Conservation (phyloP, 1,140 invertebrate genomes). For the Stenopsyche tienmushanensis region DNA sequence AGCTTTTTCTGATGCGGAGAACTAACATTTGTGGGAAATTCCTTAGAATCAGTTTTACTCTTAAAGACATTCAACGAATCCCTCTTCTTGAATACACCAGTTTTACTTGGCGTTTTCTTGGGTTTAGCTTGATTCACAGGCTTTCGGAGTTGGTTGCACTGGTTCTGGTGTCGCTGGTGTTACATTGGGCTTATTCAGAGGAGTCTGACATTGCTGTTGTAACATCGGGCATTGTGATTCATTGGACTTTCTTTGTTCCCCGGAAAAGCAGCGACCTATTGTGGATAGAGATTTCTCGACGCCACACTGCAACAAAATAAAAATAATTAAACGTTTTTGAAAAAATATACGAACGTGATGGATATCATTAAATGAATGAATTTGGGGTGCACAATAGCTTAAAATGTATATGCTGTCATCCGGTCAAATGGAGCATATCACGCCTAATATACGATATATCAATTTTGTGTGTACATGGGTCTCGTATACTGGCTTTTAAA, state of each 20-base stretch:
- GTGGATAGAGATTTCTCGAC: slow-evolving; percentile 56
- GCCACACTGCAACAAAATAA: slow-evolving; percentile 65
- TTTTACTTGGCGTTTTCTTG: slow-evolving; percentile 48
- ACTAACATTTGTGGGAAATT: slow-evolving; percentile 51
- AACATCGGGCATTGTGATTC: slow-evolving; percentile 75
- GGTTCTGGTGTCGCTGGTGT: slow-evolving; percentile 44
- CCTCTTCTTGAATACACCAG: slow-evolving; percentile 51
- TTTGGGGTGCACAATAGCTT: no score
- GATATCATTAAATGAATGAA: no score
- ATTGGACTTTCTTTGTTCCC: slow-evolving; percentile 65
- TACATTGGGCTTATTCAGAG: slow-evolving; percentile 50
- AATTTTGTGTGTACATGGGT: no score
- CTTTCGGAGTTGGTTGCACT: slow-evolving; percentile 47
- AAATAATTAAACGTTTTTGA: not conserved
- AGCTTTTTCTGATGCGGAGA: slow-evolving; percentile 71
- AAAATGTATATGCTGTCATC: no score
- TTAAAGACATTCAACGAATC: slow-evolving; percentile 54
- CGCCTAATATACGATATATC: no score
- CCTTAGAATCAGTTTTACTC: slow-evolving; percentile 51
- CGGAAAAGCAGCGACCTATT: slow-evolving; percentile 62
- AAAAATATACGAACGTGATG: no score
- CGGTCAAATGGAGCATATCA: no score
- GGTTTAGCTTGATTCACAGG: slow-evolving; percentile 43
- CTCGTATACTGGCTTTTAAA: no score
- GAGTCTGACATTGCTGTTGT: slow-evolving; percentile 51